phyloP scores from a whole-genome alignment of 2,113 vertebrate genomes.

The Rostratula benghalensis region DNA sequence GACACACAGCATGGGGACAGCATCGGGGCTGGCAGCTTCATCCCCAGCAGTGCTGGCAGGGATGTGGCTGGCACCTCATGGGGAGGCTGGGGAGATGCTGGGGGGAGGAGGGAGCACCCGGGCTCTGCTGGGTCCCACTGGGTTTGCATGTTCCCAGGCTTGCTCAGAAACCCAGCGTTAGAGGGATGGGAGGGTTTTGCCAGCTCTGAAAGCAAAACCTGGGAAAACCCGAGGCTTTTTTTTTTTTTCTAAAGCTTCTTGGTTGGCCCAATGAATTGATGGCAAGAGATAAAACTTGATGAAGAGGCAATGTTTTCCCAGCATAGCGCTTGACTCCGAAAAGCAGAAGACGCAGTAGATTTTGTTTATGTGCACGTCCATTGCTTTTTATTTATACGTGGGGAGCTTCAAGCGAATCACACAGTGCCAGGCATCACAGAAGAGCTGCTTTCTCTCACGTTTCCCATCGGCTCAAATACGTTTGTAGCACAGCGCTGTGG shows the following conservation, averaged over 20 bases:
- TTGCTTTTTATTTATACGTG: background rate
- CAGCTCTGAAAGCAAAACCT: background rate
- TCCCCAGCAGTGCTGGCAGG: background rate
- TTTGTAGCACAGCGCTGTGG: background rate
- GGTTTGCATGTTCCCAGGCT: background rate
- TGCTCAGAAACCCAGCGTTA: background rate
- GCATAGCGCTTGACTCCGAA: background rate
- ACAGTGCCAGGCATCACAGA: background rate
- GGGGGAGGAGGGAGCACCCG: background rate
- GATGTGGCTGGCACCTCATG: too few species aligned
- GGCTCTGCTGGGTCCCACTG: background rate
- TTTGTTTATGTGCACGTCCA: slow-evolving; percentile 35
- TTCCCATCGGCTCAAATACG: rapidly evolving
- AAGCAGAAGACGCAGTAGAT: slow-evolving; percentile 35
- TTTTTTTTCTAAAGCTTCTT: background rate
- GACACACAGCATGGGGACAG: background rate
- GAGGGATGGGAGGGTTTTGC: background rate
- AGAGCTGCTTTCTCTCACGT: background rate
- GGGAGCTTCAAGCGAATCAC: background rate
- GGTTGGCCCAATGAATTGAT: slow-evolving; percentile 32
- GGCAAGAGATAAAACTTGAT: slow-evolving; percentile 27
- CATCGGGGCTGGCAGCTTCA: rapidly evolving
- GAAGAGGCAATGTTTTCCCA: slow-evolving; percentile 45
- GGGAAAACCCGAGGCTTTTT: background rate
- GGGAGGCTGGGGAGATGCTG: background rate